Base-by-base conservation (phyloP, 2,888 invertebrate species). In the Polydrusus cervinus region DNA sequence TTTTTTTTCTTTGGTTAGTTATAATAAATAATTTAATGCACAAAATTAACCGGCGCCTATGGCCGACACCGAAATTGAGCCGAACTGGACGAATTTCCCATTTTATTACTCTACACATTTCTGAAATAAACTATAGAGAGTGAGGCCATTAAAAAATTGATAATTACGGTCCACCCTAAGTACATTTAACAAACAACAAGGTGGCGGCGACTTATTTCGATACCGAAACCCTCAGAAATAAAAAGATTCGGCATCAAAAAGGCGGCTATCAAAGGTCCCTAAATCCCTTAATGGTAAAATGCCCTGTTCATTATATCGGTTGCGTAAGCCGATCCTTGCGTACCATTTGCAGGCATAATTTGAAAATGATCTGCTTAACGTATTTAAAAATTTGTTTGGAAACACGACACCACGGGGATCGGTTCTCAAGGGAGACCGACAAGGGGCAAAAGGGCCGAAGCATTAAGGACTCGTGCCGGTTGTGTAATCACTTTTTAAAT, bases 331-430 rank as follows among this genome's bases (percentile, higher is more conserved):
- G 66, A 51, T 57, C 34, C 25, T 14, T 10, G 57, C 34, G 57
- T 57, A 64, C 64, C 64, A 51, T 66, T 66, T 53, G 14, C 34
- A 38, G 53, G 53, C 64, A 30, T 64, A 47, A 66, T 66, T 66
- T 66, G 49, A 49, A 66, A 64, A 30, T 64, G 64, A 64, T 64
- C 64, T 64, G 47, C 64, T 64, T 64, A 53, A 51, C 30, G 51
- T 66, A 66, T 66, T 66, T 51, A 66, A 51, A 40, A 30, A 66
- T 66, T 66, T 66, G 66, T 66, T 66, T 66, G 51, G 66, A 38
- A 51, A 66, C 14, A 66, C 49, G 66, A 49, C 66, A 66, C 66
- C 51, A 38, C 34, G 53, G 66, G 53, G 34, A n/a, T 45, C 20
- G 20, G 13, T 49, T 66, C 51, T 51, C 40, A 66, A 66, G 51